These are phyloP conservation scores for Corapipo altera DNA, from an alignment of 2,113 vertebrate species.

Conservation along the genomic window DNA sequence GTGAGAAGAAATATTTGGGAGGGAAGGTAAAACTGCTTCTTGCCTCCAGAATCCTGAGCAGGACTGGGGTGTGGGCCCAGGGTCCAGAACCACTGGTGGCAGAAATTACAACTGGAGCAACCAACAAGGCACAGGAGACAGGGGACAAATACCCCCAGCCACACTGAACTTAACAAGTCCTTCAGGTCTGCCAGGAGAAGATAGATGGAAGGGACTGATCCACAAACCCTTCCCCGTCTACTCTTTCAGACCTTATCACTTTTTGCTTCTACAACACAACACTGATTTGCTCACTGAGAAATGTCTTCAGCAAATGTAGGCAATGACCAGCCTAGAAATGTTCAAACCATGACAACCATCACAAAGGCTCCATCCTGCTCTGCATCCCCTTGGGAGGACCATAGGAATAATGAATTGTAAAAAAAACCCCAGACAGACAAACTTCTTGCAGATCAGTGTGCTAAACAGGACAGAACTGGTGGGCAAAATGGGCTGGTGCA, in stretches of 20 bases:
- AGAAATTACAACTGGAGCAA: not conserved
- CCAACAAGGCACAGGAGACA: not conserved
- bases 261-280: not conserved
- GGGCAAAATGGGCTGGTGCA: not conserved
- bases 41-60: not conserved
- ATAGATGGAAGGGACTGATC: not conserved
- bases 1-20: not conserved
- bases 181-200: not conserved
- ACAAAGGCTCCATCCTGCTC: not conserved
- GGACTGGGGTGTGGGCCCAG: not conserved
- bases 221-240: not conserved
- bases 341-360: not conserved
- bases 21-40: not conserved
- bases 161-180: not conserved
- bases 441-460: not conserved
- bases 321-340: not conserved
- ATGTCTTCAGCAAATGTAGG: not conserved
- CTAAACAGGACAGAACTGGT: not conserved
- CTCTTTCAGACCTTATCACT: not conserved
- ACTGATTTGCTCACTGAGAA: not conserved
- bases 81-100: not conserved
- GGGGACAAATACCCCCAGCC: not conserved
- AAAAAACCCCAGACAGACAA: not conserved
- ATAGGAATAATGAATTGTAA: not conserved
- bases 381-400: not conserved